Base-by-base conservation (phyloP, 2,113 vertebrate genomes). In the Rhizomys pruinosus region DNA sequence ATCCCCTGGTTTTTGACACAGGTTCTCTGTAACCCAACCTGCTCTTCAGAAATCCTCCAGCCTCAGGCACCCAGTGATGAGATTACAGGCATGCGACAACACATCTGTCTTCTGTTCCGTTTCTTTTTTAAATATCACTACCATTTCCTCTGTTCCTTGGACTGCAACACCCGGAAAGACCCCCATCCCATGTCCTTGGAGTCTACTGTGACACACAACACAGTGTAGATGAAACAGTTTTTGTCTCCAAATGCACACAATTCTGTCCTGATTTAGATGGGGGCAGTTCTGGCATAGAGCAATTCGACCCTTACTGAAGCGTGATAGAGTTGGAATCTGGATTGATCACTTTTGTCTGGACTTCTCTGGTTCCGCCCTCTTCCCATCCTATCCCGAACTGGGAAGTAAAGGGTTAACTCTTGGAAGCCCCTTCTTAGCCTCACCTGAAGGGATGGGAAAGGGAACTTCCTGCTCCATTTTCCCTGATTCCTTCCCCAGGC, bases 401-500 rank as follows among this genome's bases (percentile, higher is more conserved):
- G 96, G 84, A 95, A 57, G 66, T 90, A 27, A 97, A 96, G 97
- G 92, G 96, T 97, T 97, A 97, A 97, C 95, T 84, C 79, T 57
- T 39, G 66, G 89, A 90, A 66, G 72, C 93, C 52, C 96, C 96
- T 90, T 93, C 95, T 87, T 79, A 91, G 63, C 63, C 44, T 84
- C 47, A 97, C 97, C 97, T 97, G 95, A 81, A 76, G 95, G 94
- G 94, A 87, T 63, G 82, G 81, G 57, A 82, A 82, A 2, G 91
- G 94, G 90, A 87, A 96, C 95, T 97, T 97, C 97, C 97, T 97
- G 96, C 96, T 57, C 87, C 93, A 92, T 90, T 92, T 96, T 74
- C 79, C 77, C 0, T 4, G 84, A 89, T 71, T 72, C 42, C 61
- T 71, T 81, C 66, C 74, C 86, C 57, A 2, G 47, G 39, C 42